phyloP scores from a whole-genome alignment of 2,113 vertebrate species.

The Psilopsiagon aymara region DNA sequence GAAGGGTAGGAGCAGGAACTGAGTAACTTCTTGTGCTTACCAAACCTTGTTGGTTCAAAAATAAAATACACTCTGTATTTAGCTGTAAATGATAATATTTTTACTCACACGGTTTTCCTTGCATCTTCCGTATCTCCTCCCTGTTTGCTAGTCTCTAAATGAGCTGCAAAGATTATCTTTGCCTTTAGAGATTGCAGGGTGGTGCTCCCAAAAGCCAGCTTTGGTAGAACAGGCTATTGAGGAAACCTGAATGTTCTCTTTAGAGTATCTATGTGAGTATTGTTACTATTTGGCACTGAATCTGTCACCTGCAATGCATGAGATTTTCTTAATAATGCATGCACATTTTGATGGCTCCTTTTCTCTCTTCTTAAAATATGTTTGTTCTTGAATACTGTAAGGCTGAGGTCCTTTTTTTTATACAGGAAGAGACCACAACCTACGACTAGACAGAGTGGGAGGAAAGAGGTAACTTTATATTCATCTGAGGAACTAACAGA shows the following conservation, averaged over 20 bases:
- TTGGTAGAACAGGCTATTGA: conserved; percentile 1
- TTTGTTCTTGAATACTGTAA: background rate
- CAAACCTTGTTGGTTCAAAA: background rate
- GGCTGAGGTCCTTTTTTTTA: conserved; percentile 3
- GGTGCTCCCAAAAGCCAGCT: background rate
- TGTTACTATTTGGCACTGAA: conserved; percentile 27
- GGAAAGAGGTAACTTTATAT: conserved; percentile 4
- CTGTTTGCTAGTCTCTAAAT: background rate
- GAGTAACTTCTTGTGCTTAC: conserved; percentile 8
- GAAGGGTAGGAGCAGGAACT: conserved; percentile 11
- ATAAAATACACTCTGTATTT: background rate
- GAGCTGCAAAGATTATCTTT: background rate
- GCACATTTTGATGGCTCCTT: background rate
- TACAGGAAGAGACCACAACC: background rate
- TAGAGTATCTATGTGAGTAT: background rate
- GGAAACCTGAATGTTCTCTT: conserved; percentile 9
- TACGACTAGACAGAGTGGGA: background rate
- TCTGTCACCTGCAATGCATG: conserved; percentile 41
- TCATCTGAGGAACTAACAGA: background rate
- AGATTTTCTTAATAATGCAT: conserved; percentile 40
- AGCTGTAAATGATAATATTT: conserved; percentile 7
- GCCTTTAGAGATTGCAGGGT: conserved; percentile 24
- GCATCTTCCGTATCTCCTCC: background rate
- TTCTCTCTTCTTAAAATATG: background rate
- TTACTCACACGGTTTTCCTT: background rate